Base-by-base conservation (phyloP, 1,140 invertebrate species). In the Olivierus martensii region DNA sequence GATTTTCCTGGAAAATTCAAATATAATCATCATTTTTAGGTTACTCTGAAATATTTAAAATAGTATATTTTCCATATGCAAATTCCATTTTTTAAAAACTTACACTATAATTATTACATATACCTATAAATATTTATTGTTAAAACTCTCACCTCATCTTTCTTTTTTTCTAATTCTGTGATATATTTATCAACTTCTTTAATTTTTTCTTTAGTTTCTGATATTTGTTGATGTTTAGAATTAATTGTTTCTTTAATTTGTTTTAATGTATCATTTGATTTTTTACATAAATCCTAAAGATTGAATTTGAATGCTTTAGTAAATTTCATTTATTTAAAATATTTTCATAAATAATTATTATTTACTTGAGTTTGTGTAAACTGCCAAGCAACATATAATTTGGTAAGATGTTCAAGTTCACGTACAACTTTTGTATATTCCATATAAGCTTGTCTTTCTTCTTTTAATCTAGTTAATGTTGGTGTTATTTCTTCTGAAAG, bases 351-450 rank as follows among this genome's bases (percentile, higher is more conserved):
- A 10, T 41, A 10, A n/a, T 41, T 3, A 15, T 3, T 11, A 55
- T 55, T 53, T 65, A 76, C 74, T 68, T 77, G 69, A 28, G 68
- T 67, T 57, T 65, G 66, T 62, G 76, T 76, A 71, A 73, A 91
- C 64, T 78, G 79, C 73, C 78, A 91, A 22, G 85, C 87, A 42
- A 81, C 73, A 69, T 79, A 77, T 19, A 91, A 76, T 63, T 81
- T 80, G 17, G 76, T 79, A 37, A 90, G 76, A 64, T 89, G 82
- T 59, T 96, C 88, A 18, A 94, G 67, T 67, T 95, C 88, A 57
- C 90, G 73, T 1, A 65, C 61, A 18, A 73, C 73, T 62, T 87
- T 83, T 67, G 94, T 87, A 65, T 82, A 95, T 67, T 96, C 88
- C 43, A 90, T 72, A 67, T 87, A 95, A 53, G 84, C 80, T 1